Conservation (phyloP, 2,888 invertebrate genomes). For the Tenthredo mesomela region DNA sequence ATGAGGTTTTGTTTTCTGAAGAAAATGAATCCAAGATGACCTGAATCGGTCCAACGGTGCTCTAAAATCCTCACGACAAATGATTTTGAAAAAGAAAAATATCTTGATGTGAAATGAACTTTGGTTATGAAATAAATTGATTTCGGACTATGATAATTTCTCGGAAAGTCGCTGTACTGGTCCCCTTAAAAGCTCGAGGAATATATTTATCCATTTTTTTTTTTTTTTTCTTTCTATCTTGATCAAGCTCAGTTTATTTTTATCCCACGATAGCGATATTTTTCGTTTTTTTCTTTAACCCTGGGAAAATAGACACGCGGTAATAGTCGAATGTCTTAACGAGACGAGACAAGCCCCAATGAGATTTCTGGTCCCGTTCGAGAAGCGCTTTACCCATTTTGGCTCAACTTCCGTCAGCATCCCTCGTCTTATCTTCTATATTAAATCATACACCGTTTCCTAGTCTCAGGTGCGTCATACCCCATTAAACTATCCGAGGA, state of each 20-base stretch:
- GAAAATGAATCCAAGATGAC: too few species aligned
- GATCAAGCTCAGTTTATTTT: neutral
- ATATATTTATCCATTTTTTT: neutral
- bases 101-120: too few species aligned
- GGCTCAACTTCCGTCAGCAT: constrained; percentile 30
- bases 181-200: too few species aligned
- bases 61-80: too few species aligned
- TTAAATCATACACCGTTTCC: constrained; percentile 18
- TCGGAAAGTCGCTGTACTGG: too few species aligned
- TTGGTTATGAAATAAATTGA: too few species aligned
- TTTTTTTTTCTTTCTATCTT: neutral
- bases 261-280: too few species aligned
- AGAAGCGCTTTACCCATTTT: neutral
- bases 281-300: constrained; percentile 32
- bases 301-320: constrained; percentile 60
- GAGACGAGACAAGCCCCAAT: constrained; percentile 60
- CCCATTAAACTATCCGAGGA: neutral
- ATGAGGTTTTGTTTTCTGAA: too few species aligned
- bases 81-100: too few species aligned
- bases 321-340: constrained; percentile 57
- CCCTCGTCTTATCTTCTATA: neutral
- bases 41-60: too few species aligned
- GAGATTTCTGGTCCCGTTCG: constrained; percentile 56
- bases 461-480: constrained; percentile 39
- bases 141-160: too few species aligned